phyloP scores from a whole-genome alignment of 92 coral and sea anemone species.

The Parazoanthus darwini region DNA sequence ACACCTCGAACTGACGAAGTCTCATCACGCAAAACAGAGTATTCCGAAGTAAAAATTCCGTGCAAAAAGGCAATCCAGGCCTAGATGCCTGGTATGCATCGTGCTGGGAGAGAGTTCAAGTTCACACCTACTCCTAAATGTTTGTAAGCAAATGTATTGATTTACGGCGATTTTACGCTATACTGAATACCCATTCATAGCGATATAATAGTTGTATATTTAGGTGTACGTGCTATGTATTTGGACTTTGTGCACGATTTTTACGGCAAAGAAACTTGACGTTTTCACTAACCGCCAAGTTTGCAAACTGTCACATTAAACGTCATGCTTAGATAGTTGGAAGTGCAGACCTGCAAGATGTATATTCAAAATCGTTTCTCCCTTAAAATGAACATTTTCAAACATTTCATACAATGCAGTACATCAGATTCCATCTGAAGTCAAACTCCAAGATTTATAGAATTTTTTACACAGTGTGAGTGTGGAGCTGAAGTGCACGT shows the following conservation, averaged over 20 bases:
- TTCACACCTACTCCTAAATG: not conserved
- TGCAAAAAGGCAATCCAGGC: not conserved
- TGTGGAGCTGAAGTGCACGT: not conserved
- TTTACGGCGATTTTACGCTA: not conserved
- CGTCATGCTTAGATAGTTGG: not conserved
- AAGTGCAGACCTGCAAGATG: not conserved
- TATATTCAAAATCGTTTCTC: not conserved
- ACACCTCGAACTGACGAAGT: not conserved
- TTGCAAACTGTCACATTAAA: not conserved
- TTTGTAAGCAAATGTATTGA: not conserved
- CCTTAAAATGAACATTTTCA: not conserved
- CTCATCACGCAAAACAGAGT: not conserved
- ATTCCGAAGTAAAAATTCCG: not conserved
- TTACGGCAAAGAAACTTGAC: not conserved
- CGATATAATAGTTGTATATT: not conserved
- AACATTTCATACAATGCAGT: not conserved
- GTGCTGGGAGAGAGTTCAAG: constrained; percentile 41
- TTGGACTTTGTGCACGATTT: not conserved
- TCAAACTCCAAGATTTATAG: not conserved
- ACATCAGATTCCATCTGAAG: not conserved
- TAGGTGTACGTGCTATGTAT: not conserved
- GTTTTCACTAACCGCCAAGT: not conserved
- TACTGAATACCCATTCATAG: not conserved
- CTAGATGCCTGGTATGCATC: constrained; percentile 32
- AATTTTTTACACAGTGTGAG: not conserved